Conservation (phyloP, 2,797 vertebrate species). For the Syngnathus acus region DNA sequence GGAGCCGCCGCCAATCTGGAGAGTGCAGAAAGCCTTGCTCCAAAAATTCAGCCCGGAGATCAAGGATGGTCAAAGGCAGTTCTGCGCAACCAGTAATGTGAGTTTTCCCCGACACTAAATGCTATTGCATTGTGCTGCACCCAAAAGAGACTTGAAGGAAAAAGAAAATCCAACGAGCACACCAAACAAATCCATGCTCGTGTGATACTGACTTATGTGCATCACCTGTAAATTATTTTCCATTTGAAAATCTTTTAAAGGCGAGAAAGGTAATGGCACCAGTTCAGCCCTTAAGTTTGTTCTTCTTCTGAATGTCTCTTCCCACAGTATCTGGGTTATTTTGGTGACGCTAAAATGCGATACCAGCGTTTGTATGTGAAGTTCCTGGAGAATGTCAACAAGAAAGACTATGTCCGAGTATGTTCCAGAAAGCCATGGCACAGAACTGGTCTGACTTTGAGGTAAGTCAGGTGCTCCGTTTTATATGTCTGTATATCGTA, state of each 20-base stretch:
- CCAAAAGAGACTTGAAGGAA: neutral
- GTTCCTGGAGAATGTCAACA: conserved; percentile 89
- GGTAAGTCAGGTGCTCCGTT: conserved; percentile 54
- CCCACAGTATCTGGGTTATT: conserved; percentile 83
- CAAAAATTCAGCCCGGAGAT: conserved; percentile 93
- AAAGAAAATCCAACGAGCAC: neutral
- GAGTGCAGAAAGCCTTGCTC: conserved; percentile 87
- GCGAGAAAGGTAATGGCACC: too few species aligned
- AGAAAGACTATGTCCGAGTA: conserved; percentile 87
- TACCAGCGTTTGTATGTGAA: conserved; percentile 90
- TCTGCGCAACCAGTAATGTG: conserved; percentile 90
- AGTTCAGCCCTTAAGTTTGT: too few species aligned
- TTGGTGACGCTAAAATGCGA: conserved; percentile 85
- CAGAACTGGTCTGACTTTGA: conserved; percentile 72
- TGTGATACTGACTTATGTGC: too few species aligned
- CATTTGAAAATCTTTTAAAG: too few species aligned
- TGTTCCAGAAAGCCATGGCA: conserved; percentile 88
- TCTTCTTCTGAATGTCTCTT: neutral
- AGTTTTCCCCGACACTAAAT: conserved; percentile 44
- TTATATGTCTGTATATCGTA: neutral
- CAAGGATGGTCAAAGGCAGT: conserved; percentile 88
- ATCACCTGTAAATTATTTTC: too few species aligned
- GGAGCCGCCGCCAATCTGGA: conserved; percentile 88
- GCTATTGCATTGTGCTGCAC: neutral
- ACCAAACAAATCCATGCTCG: too few species aligned